A percentile compares a stretch with the other conserved stretches of the same genome.
Evolutionary conservation across 2,113 vertebrate species (phyloP).

Genomic region (Brachyistius frenatus): DNA sequence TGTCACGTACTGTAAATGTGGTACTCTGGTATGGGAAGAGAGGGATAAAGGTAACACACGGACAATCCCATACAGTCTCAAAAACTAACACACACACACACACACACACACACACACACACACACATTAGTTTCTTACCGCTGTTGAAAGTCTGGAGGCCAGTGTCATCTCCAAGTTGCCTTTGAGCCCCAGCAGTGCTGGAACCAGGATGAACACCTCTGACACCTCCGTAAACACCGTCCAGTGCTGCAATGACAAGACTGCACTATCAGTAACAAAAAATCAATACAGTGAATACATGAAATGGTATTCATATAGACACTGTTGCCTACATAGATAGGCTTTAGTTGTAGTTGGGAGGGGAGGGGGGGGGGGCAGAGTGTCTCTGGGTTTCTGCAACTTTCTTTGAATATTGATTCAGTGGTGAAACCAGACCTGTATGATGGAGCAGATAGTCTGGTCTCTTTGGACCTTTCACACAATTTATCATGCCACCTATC

Average conservation of each 20-base stretch:
- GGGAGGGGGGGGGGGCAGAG: background rate
- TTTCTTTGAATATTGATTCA: constrained; percentile 45
- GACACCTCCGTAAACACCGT: constrained; percentile 95
- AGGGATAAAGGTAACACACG: background rate
- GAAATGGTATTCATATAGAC: background rate
- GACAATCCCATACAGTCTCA: background rate
- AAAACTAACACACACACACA: background rate
- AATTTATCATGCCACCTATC: constrained; percentile 25
- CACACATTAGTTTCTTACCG: constrained; percentile 86
- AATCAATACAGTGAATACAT: background rate
- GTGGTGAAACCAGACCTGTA: constrained; percentile 27
- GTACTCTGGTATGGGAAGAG: too few relatives aligned
- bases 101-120: background rate
- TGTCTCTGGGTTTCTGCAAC: constrained; percentile 14
- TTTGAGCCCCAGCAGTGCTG: constrained; percentile 95
- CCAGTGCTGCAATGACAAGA: constrained; percentile 90
- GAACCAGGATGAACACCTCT: constrained; percentile 98
- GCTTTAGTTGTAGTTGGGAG: background rate
- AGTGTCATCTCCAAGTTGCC: constrained; percentile 99
- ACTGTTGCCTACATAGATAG: background rate
- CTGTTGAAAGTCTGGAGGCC: constrained; percentile 96
- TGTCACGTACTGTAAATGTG: too few relatives aligned
- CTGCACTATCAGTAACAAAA: constrained; percentile 10
- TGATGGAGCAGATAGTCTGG: background rate
- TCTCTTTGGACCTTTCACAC: constrained; percentile 9